phyloP scores from a whole-genome alignment of 2,797 vertebrate species.

The Poecilia gillii region DNA sequence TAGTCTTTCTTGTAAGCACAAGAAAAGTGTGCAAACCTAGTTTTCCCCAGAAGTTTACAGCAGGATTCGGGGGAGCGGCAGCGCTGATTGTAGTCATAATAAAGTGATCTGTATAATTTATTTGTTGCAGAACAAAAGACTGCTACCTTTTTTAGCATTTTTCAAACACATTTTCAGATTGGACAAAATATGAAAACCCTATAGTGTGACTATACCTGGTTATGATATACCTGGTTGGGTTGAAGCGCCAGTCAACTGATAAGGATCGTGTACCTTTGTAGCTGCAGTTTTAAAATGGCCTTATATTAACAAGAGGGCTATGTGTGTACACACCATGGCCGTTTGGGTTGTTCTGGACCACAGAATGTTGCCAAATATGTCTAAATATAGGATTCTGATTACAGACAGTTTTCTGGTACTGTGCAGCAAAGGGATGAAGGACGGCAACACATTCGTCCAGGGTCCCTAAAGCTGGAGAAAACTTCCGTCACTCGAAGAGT shows the following conservation, averaged over 20 bases:
- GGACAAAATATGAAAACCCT: not conserved
- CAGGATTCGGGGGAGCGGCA: not conserved
- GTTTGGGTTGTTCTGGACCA: not conserved
- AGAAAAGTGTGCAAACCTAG: not conserved
- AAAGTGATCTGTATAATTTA: not conserved
- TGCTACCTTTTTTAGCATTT: not conserved
- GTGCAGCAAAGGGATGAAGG: not conserved
- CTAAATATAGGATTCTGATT: not conserved
- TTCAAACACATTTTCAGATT: not conserved
- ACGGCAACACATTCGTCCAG: not conserved
- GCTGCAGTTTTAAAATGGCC: not conserved
- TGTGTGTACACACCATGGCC: not conserved
- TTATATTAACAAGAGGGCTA: not conserved
- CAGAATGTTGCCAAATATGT: not conserved
- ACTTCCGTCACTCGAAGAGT: conserved; percentile 21
- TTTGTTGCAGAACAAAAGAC: not conserved
- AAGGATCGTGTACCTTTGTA: not conserved
- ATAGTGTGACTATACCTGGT: too few relatives aligned
- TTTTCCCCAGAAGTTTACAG: not conserved
- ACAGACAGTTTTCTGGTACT: not conserved
- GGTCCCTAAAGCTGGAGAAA: not conserved
- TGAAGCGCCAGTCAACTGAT: not conserved
- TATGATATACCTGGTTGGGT: not conserved
- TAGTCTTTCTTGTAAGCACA: not conserved
- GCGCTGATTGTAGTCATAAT: not conserved